Conservation (phyloP, 1,140 invertebrate genomes). For the Micrasema minimum region DNA sequence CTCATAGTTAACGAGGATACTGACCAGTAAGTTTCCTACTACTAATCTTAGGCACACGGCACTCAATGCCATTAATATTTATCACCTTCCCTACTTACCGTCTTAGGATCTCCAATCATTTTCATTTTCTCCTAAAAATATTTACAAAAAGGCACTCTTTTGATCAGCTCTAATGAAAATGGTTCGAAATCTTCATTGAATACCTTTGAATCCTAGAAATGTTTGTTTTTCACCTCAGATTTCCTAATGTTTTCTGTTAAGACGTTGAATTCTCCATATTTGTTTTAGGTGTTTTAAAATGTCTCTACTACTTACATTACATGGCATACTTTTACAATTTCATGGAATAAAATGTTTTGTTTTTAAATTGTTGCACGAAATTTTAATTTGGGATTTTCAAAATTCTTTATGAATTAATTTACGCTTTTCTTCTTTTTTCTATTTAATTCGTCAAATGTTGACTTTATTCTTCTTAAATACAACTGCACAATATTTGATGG, state of each 20-base stretch:
- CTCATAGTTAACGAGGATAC: constrained; percentile 96
- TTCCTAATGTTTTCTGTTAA: not conserved
- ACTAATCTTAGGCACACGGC: constrained; percentile 52
- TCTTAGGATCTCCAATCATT: constrained; percentile 36
- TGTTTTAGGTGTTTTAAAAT: constrained; percentile 2
- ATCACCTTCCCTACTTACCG: constrained; percentile 22
- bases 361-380: constrained; percentile 27
- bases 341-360: constrained; percentile 15
- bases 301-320: constrained; percentile 23
- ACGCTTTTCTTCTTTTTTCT: constrained; percentile 21
- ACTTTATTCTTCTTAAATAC: constrained; percentile 24
- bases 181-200: constrained; percentile 28
- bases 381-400: constrained; percentile 7
- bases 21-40: constrained; percentile 84
- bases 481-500: constrained; percentile 26
- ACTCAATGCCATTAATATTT: constrained; percentile 56
- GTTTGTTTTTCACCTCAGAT: constrained; percentile 17
- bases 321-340: constrained; percentile 26
- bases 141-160: not conserved
- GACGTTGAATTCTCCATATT: not conserved
- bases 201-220: constrained; percentile 27
- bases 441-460: constrained; percentile 8
- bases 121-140: constrained; percentile 2
- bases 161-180: constrained; percentile 23
- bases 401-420: constrained; percentile 8